Conservation (phyloP, 2,888 invertebrate species). For the Endomychus coccineus region DNA sequence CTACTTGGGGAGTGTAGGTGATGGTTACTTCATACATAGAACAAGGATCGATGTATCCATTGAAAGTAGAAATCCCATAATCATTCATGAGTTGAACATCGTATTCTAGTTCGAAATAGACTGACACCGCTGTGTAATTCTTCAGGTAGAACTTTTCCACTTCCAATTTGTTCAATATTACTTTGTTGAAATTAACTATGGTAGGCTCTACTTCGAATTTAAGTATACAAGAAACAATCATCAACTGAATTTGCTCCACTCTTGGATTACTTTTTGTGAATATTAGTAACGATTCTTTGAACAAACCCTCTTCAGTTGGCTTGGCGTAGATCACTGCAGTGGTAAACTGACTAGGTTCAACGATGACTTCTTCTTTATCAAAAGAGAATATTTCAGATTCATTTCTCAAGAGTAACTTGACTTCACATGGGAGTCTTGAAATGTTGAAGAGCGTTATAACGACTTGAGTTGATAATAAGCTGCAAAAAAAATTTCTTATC, state of each 20-base stretch:
- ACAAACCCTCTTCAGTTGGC: conserved; percentile 33
- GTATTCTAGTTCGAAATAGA: conserved; percentile 51
- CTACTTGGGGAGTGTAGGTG: conserved; percentile 46
- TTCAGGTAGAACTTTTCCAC: conserved; percentile 47
- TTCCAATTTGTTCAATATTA: conserved; percentile 47
- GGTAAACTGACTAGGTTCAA: too few species aligned
- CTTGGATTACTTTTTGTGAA: conserved; percentile 53
- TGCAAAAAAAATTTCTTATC: too few species aligned
- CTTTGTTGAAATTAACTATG: conserved; percentile 48
- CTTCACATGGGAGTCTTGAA: conserved; percentile 47
- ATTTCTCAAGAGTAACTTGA: conserved; percentile 45
- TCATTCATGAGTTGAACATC: conserved; percentile 38
- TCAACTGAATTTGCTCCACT: conserved; percentile 47
- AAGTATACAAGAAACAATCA: conserved; percentile 48
- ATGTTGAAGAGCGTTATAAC: conserved; percentile 42
- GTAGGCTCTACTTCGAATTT: conserved; percentile 43
- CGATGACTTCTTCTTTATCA: conserved; percentile 33
- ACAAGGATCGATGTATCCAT: conserved; percentile 44
- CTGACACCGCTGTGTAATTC: conserved; percentile 50
- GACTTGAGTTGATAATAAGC: too few species aligned
- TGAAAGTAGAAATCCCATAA: conserved; percentile 44
- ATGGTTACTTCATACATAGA: conserved; percentile 47
- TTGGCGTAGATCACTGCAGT: conserved; percentile 35
- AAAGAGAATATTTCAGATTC: conserved; percentile 45
- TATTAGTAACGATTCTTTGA: conserved; percentile 34